Percentiles rank a stretch among this genome's conserved stretches.
These are phyloP conservation scores for Acomys russatus DNA, from an alignment of 2,797 vertebrate species.

Conservation along the genomic window DNA sequence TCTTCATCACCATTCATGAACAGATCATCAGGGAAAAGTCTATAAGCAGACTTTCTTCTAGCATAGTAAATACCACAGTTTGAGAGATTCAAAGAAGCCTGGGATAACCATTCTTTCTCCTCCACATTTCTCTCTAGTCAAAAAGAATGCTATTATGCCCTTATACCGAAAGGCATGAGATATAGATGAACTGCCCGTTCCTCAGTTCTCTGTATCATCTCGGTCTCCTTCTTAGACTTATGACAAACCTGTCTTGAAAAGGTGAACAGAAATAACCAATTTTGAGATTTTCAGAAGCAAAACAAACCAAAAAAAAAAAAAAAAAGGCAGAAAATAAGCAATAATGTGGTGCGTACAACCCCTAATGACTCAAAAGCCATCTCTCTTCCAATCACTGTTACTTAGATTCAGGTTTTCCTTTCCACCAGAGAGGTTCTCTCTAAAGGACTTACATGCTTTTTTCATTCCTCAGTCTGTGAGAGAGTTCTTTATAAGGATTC, in stretches of 20 bases:
- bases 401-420: background rate
- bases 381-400: background rate
- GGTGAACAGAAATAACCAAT: background rate
- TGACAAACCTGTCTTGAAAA: background rate
- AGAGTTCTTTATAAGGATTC: background rate
- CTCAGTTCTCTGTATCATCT: background rate
- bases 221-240: background rate
- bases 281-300: background rate
- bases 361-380: background rate
- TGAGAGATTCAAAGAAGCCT: background rate
- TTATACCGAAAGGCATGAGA: background rate
- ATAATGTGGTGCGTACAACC: background rate
- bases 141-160: background rate
- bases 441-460: background rate
- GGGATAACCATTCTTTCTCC: background rate
- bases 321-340: background rate
- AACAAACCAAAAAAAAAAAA: background rate
- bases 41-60: background rate
- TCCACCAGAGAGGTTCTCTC: background rate
- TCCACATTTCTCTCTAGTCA: background rate
- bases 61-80: background rate
- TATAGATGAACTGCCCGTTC: accelerated
- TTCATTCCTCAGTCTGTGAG: background rate
- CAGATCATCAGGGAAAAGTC: background rate
- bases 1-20: background rate